Conservation (phyloP, 2,888 invertebrate species). For the Cremastobaeus sp. region DNA sequence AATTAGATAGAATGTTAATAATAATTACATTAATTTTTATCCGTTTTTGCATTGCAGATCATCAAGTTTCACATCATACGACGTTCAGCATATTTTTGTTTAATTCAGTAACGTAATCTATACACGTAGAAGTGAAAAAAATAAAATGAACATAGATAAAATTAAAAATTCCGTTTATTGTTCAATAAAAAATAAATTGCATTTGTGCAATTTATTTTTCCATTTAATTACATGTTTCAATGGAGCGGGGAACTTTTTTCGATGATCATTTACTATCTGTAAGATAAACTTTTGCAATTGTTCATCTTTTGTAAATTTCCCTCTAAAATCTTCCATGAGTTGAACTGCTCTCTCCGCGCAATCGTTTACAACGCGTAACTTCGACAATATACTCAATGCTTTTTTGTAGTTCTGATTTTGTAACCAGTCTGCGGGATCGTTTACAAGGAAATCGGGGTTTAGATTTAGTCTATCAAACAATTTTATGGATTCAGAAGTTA, state of each 20-base stretch:
- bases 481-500: constrained; percentile 9
- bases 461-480: constrained; percentile 2
- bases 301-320: constrained; percentile 9
- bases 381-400: constrained; percentile 1
- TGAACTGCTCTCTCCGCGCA: constrained; percentile 5
- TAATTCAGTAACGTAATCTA: too few species aligned
- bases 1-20: too few species aligned
- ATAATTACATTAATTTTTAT: too few species aligned
- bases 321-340: constrained; percentile 15
- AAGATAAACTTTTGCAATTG: constrained; percentile 4
- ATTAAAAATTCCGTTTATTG: too few species aligned
- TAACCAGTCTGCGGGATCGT: constrained; percentile 1
- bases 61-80: too few species aligned
- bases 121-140: too few species aligned
- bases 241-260: constrained; percentile 7
- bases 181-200: too few species aligned
- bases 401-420: constrained; percentile 3
- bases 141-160: too few species aligned
- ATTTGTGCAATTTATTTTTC: too few species aligned
- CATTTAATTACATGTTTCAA: constrained; percentile 1
- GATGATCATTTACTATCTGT: constrained; percentile 7
- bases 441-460: background rate
- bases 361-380: constrained; percentile 8
- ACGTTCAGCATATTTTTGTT: too few species aligned
- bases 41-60: too few species aligned